Percentiles rank a stretch among this genome's conserved stretches.
Conservation (phyloP, 2,113 vertebrate species). For the Caranx melampygus region DNA sequence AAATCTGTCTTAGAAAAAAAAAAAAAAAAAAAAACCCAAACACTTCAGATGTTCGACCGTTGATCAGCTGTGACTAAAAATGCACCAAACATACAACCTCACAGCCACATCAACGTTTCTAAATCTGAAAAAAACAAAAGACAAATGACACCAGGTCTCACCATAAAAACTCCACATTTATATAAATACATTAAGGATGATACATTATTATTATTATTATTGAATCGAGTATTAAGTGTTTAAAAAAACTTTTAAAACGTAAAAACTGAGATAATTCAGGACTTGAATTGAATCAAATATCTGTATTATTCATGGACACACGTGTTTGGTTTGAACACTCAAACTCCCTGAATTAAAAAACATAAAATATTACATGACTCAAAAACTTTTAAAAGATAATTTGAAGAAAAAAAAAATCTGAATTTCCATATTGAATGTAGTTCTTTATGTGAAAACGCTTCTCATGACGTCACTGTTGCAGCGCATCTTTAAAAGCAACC, state of each 20-base stretch:
- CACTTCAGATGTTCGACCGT: slow-evolving; percentile 15
- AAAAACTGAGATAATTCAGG: background rate
- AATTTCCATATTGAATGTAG: background rate
- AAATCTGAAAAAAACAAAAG: background rate
- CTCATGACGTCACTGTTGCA: background rate
- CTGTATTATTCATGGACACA: background rate
- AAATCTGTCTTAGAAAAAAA: background rate
- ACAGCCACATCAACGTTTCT: background rate
- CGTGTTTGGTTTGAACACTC: background rate
- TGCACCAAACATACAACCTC: background rate
- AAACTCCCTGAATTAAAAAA: background rate
- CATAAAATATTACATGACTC: background rate
- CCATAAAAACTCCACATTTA: background rate
- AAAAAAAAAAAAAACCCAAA: background rate
- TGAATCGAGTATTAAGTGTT: background rate
- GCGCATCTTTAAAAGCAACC: too few species aligned
- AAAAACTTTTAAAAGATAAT: background rate
- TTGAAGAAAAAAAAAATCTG: background rate
- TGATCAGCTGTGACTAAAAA: slow-evolving; percentile 47
- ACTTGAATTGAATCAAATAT: background rate
- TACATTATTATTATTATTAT: background rate
- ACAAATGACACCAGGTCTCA: background rate
- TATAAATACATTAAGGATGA: background rate
- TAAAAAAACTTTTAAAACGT: background rate
- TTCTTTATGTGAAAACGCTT: background rate